A percentile compares a stretch with the other conserved stretches of the same genome.
phyloP scores from a whole-genome alignment of 2,888 invertebrate genomes.

The Torymus auratus region DNA sequence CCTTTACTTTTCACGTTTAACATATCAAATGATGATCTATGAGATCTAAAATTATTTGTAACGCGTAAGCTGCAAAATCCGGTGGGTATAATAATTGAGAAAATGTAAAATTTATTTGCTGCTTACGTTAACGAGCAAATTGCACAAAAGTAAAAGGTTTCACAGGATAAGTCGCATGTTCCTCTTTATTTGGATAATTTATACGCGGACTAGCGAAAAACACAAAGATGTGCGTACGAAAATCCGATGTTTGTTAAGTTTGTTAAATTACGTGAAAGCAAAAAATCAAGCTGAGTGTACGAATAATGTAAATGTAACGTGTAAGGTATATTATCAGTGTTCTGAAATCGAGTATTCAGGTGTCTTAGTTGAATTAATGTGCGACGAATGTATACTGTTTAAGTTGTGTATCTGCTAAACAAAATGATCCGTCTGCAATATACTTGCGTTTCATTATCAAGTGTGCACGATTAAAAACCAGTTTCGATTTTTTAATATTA shows the following conservation, averaged over 20 bases:
- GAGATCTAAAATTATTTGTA: conserved; percentile 59
- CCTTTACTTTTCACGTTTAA: conserved; percentile 66
- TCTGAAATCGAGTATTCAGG: conserved; percentile 41
- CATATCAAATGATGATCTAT: conserved; percentile 71
- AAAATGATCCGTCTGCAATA: conserved; percentile 31
- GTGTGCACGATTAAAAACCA: not conserved
- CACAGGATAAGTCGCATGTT: conserved; percentile 50
- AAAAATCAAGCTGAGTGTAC: conserved; percentile 25
- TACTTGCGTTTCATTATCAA: conserved; percentile 15
- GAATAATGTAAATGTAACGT: conserved; percentile 43
- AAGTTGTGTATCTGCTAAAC: conserved; percentile 40
- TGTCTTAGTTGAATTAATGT: conserved; percentile 31
- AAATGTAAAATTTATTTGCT: conserved; percentile 8
- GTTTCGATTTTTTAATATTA: conserved; percentile 6
- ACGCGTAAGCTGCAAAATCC: conserved; percentile 31
- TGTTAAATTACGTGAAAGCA: conserved; percentile 38
- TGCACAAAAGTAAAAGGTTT: conserved; percentile 39
- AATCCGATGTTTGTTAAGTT: conserved; percentile 49
- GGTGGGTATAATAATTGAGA: conserved; percentile 17
- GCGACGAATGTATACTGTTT: conserved; percentile 29
- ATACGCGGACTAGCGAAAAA: conserved; percentile 16
- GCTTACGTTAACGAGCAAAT: conserved; percentile 37
- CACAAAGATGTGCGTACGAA: conserved; percentile 8
- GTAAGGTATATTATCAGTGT: conserved; percentile 34
- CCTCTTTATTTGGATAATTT: conserved; percentile 37